Evolutionary conservation across 1,140 invertebrate species (phyloP), one percentile per base, ranked within the genome.

Genomic region (Diprion similis): DNA sequence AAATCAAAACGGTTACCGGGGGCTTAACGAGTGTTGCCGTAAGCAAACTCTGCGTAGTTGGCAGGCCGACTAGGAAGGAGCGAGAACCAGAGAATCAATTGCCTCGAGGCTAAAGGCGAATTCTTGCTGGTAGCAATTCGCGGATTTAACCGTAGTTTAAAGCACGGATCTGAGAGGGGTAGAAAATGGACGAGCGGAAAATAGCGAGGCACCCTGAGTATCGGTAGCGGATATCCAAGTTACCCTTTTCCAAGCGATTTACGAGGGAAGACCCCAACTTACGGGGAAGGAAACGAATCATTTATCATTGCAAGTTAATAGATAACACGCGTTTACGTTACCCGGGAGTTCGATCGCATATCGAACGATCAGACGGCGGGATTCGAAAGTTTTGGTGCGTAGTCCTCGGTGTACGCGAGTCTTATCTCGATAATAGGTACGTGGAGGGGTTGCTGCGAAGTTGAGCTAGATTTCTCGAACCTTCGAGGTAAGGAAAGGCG

Each of bases 361-460:
- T 59, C 51, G 51, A 17, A 59, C 51, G 51, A 59, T 59, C 51
- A 59, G 51, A 59, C 11, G 11, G 51, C 51, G n/a, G 51, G 51
- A 59, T 59, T 59, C n/a, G 51, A 59, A 59, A 59, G 51, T 59
- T 59, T 59, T 59, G 51, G 51, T 59, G 51, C 51, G 51, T 59
- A 17, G 11, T 59, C 51, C 51, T 13, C 9, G 51, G 51, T 59
- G 11, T 59, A 59, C 51, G 51, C 11, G n/a, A 59, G 51, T 59
- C 51, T 59, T 59, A 59, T 59, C 51, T 59, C 51, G 51, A 59
- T 59, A 59, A 59, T 17, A 59, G 51, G 51, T 17, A 59, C 51
- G 51, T 9, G n/a, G 51, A 6, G n/a, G 9, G 51, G 11, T 13
- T 13, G 51, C 11, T 9, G 11, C 51, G 9, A 59, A 17, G 6